A percentile compares a stretch with the other conserved stretches of the same genome.
phyloP scores from a whole-genome alignment of 2,888 invertebrate genomes.

The Xiphydria camelus region DNA sequence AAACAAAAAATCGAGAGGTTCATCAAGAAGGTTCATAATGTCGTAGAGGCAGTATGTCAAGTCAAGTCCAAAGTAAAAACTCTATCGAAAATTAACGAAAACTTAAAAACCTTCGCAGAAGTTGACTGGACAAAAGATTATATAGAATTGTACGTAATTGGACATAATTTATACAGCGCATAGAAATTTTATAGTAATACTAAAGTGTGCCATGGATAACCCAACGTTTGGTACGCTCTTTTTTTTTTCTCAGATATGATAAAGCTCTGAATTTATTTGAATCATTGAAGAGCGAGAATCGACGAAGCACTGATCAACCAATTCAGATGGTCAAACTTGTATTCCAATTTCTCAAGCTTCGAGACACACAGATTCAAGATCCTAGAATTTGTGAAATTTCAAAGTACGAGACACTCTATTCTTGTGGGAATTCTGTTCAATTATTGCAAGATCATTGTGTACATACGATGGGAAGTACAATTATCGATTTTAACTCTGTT shows the following conservation, averaged over 20 bases:
- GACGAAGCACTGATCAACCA: constrained; percentile 57
- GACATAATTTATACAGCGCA: too few relatives aligned
- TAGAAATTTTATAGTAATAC: too few relatives aligned
- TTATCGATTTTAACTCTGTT: not conserved
- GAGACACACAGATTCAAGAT: constrained; percentile 60
- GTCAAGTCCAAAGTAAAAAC: not conserved
- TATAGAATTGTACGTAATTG: constrained; percentile 30
- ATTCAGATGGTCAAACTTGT: constrained; percentile 63
- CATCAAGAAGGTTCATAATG: not conserved
- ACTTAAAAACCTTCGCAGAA: constrained; percentile 18
- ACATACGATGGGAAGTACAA: too few relatives aligned
- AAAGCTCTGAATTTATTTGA: constrained; percentile 59
- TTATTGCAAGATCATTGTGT: too few relatives aligned
- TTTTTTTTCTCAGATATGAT: constrained; percentile 43
- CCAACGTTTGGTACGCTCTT: too few relatives aligned
- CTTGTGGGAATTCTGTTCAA: not conserved
- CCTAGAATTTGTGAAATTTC: constrained; percentile 21
- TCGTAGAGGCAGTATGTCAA: constrained; percentile 2
- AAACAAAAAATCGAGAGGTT: not conserved
- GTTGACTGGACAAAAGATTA: constrained; percentile 24
- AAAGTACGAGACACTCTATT: constrained; percentile 22
- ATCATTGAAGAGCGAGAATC: constrained; percentile 57
- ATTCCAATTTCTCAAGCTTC: constrained; percentile 62
- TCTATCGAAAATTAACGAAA: constrained; percentile 20
- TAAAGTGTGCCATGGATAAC: too few relatives aligned